Base-by-base conservation (phyloP, 2,113 vertebrate genomes). In the Carassius auratus region DNA sequence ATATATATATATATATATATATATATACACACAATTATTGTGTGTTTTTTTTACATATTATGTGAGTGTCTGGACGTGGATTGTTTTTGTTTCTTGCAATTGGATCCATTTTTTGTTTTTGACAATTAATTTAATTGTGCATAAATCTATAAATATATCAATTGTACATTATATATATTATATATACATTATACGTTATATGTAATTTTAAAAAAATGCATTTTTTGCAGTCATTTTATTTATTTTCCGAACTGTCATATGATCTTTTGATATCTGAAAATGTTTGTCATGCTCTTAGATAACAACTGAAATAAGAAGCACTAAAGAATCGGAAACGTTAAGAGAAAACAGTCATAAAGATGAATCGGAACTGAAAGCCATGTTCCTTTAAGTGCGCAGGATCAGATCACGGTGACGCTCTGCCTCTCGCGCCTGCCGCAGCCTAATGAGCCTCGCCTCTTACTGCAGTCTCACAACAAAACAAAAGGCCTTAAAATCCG, bases 381-480 rank as follows among this genome's bases (percentile, higher is more conserved):
- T 89, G 88, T 78, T 23, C 86, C 90, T 90, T 91, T 91, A 90
- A 91, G 50, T 69, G 76, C 80, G 80, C 59, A 8, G 8, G 73
- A 55, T 17, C 15, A 73, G 73, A n/a, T 62, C 73, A 74, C 55
- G 68, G 87, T 93, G 88, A 91, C 94, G 90, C 81, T 85, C 85
- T 90, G 89, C 90, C 91, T 91, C 89, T 91, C 89, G 87, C 89
- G 87, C 88, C 90, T 92, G 91, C 90, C 88, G 94, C 93, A 38
- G 91, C 91, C 92, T 89, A 90, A 91, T 84, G 90, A 94, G 91
- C 94, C 92, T 93, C 94, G 91, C 93, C 93, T 92, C 91, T 88
- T 89, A 91, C 93, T 93, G 93, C 93, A 94, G 92, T 92, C 92
- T 68, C 52, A 91, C 12, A 85, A 79, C 81, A 84, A 89, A 89